phyloP scores from a whole-genome alignment of 2,888 invertebrate genomes.

The Helicoverpa assulta region DNA sequence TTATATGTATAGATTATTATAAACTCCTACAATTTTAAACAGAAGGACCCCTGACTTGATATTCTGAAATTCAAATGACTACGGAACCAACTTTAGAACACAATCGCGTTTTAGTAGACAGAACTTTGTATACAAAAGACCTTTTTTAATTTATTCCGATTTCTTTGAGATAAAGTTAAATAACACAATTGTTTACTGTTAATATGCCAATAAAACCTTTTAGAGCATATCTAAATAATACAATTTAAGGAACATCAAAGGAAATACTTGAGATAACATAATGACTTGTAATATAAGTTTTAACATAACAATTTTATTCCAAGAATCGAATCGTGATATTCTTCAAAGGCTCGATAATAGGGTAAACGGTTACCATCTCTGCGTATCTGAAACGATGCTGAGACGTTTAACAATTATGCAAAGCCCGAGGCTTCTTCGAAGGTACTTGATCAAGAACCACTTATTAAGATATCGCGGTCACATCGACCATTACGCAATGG shows the following conservation, averaged over 20 bases:
- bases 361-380: conserved; percentile 59
- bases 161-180: conserved; percentile 51
- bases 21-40: conserved; percentile 64
- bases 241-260: conserved; percentile 42
- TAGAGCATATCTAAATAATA: conserved; percentile 17
- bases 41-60: conserved; percentile 77
- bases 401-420: conserved; percentile 85
- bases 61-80: conserved; percentile 88
- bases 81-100: conserved; percentile 80
- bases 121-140: conserved; percentile 79
- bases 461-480: conserved; percentile 89
- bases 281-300: conserved; percentile 56
- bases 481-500: conserved; percentile 82
- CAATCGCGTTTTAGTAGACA: conserved; percentile 79
- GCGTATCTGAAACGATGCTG: conserved; percentile 61
- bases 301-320: conserved; percentile 55
- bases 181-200: conserved; percentile 32
- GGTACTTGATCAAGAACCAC: conserved; percentile 85
- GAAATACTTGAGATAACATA: conserved; percentile 53
- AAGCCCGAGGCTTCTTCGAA: conserved; percentile 74
- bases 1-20: too few species aligned
- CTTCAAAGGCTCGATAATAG: conserved; percentile 60
- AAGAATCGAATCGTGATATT: conserved; percentile 57
- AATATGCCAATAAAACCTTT: conserved; percentile 29
- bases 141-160: conserved; percentile 73